phyloP scores from a whole-genome alignment of 2,797 vertebrate genomes.

The Ctenochaetus hawaiiensis region DNA sequence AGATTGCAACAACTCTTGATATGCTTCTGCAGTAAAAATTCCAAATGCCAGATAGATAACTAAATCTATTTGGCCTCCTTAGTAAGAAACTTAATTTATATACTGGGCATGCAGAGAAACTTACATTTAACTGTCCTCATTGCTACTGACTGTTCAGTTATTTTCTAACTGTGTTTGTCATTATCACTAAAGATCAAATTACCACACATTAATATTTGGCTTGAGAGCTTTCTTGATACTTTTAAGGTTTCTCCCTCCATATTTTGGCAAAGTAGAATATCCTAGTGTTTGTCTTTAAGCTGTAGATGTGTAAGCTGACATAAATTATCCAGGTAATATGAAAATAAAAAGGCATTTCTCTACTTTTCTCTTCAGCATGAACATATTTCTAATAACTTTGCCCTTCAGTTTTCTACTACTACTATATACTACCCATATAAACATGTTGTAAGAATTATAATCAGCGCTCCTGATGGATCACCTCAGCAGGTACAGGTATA shows the following conservation, averaged over 20 bases:
- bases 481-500: neutral
- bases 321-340: no score
- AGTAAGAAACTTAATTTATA: slow-evolving; percentile 23
- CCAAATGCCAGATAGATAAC: slow-evolving; percentile 25
- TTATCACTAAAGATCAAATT: slow-evolving; percentile 2
- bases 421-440: neutral
- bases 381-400: neutral
- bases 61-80: slow-evolving; percentile 25
- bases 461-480: neutral
- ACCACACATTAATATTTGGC: neutral
- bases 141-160: slow-evolving; percentile 15
- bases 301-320: no score
- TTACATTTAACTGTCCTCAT: slow-evolving; percentile 16
- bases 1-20: slow-evolving; percentile 26
- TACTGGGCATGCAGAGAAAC: neutral
- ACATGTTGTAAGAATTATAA: neutral
- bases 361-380: no score
- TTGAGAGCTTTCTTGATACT: neutral
- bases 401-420: neutral
- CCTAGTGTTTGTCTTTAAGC: neutral
- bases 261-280: neutral
- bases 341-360: no score
- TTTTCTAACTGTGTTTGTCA: slow-evolving; percentile 3
- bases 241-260: neutral
- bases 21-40: slow-evolving; percentile 4